Conservation (phyloP, 2,797 vertebrate species). For the Hoplostethus mediterraneus region DNA sequence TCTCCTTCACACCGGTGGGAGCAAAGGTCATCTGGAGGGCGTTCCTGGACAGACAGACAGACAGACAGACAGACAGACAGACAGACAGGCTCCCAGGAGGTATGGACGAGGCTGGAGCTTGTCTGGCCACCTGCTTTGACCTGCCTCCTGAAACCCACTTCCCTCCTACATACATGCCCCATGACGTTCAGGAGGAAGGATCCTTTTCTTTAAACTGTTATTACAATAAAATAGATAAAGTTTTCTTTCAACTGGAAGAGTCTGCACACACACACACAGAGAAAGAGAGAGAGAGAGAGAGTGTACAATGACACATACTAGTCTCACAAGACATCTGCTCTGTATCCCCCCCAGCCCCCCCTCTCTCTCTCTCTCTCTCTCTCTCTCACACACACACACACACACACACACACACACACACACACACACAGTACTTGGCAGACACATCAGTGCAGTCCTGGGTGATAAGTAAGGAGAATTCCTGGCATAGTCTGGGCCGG, state of each 20-base stretch:
- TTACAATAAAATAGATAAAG: too few relatives aligned
- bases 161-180: neutral
- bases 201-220: too few relatives aligned
- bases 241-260: too few relatives aligned
- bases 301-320: too few relatives aligned
- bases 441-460: neutral
- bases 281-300: too few relatives aligned
- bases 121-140: conserved; percentile 70
- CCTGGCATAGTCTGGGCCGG: conserved; percentile 28
- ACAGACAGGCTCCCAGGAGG: conserved; percentile 69
- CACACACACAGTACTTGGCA: neutral
- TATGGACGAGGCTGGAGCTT: conserved; percentile 52
- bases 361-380: too few relatives aligned
- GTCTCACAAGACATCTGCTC: too few relatives aligned
- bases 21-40: conserved; percentile 58
- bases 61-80: too few relatives aligned
- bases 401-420: too few relatives aligned
- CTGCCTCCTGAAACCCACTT: conserved; percentile 23
- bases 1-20: conserved; percentile 50
- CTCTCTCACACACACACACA: too few relatives aligned
- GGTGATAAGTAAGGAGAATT: conserved; percentile 24
- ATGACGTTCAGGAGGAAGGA: too few relatives aligned
- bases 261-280: neutral
- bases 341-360: too few relatives aligned
- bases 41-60: conserved; percentile 71